Base-by-base conservation (phyloP, 2,888 invertebrate species). In the Ctena decussata region DNA sequence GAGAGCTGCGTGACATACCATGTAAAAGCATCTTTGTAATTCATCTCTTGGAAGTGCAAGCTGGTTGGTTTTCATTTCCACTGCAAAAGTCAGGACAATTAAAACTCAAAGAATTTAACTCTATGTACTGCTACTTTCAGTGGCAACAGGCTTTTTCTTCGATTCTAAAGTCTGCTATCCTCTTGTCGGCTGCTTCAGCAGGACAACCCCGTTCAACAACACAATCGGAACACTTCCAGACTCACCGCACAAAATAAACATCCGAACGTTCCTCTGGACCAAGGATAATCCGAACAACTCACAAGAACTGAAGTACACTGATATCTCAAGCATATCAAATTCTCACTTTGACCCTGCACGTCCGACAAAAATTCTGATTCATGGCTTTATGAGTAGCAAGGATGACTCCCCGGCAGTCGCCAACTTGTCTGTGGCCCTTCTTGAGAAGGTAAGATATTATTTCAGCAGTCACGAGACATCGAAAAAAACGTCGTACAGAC, bases 341-440 rank as follows among this genome's bases (percentile, higher is more conserved):
- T 98, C 98, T 0, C 97, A 97, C 91, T 98, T 98, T 95, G 98
- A 98, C 96, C 97, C 97, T 0, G 97, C 96, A 0, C 97, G 98
- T 95, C 97, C 97, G 0, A 98, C 98, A 12, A 98, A 98, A 93
- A 97, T 99, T 81, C 97, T 99, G 92, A 98, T 99, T 0, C 99
- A 99, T 94, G 99, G 99, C 1, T 99, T 98, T 95, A 98, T 98
- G 5, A 90, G 91, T 60, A 89, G 82, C 65, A 98, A 98, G 82
- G 78, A 88, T 18, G 98, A 98, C 95, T 98, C 98, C 94, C 97
- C 98, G 24, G 98, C 98, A 98, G 98, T 98, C 21, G 98, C 98
- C 94, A 98, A 98, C 96, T 98, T 99, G 97, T 97, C 98, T 77
- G 97, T 98, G 32, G 98, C 98, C 5, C 96, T 98, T 21, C 98